These are phyloP conservation scores for Sylvia borin DNA, from an alignment of 2,797 vertebrate genomes.

Conservation along the genomic window DNA sequence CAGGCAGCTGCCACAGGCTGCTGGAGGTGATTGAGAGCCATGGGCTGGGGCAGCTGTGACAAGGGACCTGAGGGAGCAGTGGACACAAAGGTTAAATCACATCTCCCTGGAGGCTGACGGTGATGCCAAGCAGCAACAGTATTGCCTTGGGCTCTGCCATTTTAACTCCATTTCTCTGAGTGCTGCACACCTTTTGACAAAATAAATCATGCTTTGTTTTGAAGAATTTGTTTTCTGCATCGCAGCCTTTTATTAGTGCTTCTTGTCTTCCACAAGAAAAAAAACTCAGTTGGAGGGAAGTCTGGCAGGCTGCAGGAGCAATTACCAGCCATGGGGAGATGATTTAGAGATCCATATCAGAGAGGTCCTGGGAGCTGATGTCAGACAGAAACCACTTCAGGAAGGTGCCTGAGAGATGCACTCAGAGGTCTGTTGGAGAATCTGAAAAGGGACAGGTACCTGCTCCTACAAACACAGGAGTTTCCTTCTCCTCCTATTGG, in stretches of 20 bases:
- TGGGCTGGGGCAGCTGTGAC: neutral
- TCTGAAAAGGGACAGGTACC: neutral
- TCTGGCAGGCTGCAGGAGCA: neutral
- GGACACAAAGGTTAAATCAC: neutral
- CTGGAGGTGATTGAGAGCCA: neutral
- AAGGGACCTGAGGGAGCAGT: neutral
- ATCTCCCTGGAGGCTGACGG: neutral
- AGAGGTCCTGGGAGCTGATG: neutral
- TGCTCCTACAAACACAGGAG: neutral
- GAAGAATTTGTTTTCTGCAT: conserved; percentile 20
- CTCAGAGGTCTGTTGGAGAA: neutral
- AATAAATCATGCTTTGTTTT: conserved; percentile 15
- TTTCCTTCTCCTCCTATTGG: neutral
- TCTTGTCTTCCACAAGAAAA: neutral
- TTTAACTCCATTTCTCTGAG: neutral
- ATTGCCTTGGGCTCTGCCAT: neutral
- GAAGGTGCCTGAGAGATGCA: neutral
- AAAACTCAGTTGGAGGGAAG: neutral
- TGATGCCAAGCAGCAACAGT: neutral
- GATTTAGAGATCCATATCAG: neutral
- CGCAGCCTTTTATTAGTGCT: neutral
- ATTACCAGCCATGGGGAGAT: neutral
- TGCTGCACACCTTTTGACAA: neutral
- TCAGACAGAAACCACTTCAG: neutral
- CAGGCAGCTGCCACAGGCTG: neutral